Evolutionary conservation across 2,888 invertebrate species (phyloP).

Genomic region (Campoplex capitator): DNA sequence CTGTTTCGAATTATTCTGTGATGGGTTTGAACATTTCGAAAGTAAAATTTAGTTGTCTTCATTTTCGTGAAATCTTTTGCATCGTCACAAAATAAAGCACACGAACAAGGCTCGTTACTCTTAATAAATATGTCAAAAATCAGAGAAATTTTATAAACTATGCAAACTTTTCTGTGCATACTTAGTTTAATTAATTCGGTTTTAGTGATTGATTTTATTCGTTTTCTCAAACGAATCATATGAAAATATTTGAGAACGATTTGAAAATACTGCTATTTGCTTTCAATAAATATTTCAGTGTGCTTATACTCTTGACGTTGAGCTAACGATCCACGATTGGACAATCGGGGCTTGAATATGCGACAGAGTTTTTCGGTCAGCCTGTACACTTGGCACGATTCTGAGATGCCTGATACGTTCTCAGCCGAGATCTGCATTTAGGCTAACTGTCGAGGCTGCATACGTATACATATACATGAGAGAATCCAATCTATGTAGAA

Average conservation of each 20-base stretch:
- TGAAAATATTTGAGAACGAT: neutral
- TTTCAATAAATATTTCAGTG: neutral
- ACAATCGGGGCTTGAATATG: conserved; percentile 13
- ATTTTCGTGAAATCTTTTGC: too few relatives aligned
- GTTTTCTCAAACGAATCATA: neutral
- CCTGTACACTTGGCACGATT: conserved; percentile 67
- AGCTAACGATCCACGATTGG: conserved; percentile 19
- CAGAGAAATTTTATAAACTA: neutral
- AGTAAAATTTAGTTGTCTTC: too few relatives aligned
- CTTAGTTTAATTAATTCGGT: neutral
- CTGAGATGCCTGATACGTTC: conserved; percentile 64
- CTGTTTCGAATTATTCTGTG: neutral
- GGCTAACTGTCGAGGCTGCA: conserved; percentile 51
- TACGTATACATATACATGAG: conserved; percentile 9
- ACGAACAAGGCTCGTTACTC: too few relatives aligned
- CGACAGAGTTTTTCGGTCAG: conserved; percentile 60
- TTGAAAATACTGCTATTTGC: neutral
- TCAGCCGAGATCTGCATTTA: conserved; percentile 66
- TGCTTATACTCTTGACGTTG: neutral
- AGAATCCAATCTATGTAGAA: conserved; percentile 10
- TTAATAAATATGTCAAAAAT: neutral
- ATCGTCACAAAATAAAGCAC: too few relatives aligned
- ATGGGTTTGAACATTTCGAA: too few relatives aligned
- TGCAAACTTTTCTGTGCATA: neutral
- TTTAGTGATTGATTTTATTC: neutral